Evolutionary conservation across 2,113 vertebrate species (phyloP).

Genomic region (Ifrita kowaldi): DNA sequence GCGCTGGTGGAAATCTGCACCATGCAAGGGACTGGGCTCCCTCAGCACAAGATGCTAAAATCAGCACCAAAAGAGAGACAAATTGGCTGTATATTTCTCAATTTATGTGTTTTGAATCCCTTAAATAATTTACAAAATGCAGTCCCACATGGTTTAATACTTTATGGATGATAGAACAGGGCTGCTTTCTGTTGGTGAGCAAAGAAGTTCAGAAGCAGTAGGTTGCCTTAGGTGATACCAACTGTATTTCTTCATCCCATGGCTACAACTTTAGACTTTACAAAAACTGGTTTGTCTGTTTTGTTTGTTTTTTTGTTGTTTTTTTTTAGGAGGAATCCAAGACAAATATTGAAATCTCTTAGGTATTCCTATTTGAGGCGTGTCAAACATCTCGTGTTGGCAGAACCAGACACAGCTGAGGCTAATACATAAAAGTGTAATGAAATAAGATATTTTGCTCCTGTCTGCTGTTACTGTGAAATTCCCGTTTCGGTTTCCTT

Average conservation of each 20-base stretch:
- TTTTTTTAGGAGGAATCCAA: background rate
- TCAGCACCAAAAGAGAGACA: background rate
- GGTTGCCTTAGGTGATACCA: background rate
- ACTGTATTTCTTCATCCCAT: background rate
- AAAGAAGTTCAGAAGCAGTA: background rate
- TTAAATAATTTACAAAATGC: background rate
- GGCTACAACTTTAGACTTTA: background rate
- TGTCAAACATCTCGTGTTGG: background rate
- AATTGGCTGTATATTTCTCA: accelerated
- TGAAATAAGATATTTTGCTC: background rate
- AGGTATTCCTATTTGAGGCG: background rate
- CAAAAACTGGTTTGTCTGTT: background rate
- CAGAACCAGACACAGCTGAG: background rate
- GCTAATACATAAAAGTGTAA: background rate
- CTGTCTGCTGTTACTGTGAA: background rate
- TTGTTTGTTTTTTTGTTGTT: background rate
- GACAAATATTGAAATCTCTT: background rate
- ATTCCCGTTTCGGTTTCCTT: background rate
- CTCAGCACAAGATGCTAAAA: background rate
- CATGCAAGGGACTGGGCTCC: background rate
- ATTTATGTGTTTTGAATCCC: background rate
- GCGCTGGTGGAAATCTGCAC: background rate
- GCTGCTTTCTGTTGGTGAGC: background rate
- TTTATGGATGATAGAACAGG: background rate
- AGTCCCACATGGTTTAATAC: background rate